These are phyloP conservation scores for Zaprionus lachaisei DNA, from an alignment of 1,140 invertebrate genomes.

Conservation along the genomic window DNA sequence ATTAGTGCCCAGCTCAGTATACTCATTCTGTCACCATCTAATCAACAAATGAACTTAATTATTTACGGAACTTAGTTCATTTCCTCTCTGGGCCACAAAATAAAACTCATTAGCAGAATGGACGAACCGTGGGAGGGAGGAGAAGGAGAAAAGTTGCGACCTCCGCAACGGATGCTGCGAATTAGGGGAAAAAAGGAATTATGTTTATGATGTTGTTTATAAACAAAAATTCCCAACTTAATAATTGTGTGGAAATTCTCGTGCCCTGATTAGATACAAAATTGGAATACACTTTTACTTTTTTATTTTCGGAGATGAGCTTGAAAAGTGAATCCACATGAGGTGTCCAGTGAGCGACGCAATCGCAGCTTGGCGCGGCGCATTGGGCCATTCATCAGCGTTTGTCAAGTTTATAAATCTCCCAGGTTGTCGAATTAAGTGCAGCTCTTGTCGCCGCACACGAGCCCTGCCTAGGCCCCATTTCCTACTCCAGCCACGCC, in stretches of 20 bases:
- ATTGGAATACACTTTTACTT: too few species aligned
- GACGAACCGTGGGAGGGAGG: neutral
- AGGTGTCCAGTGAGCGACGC: neutral
- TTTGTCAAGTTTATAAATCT: slow-evolving; percentile 68
- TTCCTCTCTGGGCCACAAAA: slow-evolving; percentile 28
- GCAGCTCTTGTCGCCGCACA: slow-evolving; percentile 1
- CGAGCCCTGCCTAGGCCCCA: neutral
- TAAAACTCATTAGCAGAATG: slow-evolving; percentile 17
- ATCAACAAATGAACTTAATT: slow-evolving; percentile 31
- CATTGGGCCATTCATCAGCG: slow-evolving; percentile 39
- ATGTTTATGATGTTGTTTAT: slow-evolving; percentile 22
- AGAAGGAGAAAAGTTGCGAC: slow-evolving; percentile 2
- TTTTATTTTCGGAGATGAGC: neutral
- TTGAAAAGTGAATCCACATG: neutral
- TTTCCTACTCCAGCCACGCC: neutral
- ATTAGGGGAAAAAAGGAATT: slow-evolving; percentile 19
- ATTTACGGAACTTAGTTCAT: slow-evolving; percentile 30
- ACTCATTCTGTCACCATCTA: neutral
- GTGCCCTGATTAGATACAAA: neutral
- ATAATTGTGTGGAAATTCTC: neutral
- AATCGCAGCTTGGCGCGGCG: slow-evolving; percentile 12
- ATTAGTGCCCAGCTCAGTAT: neutral
- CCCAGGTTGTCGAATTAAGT: slow-evolving; percentile 67
- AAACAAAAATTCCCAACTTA: slow-evolving; percentile 29
- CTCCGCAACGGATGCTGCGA: slow-evolving; percentile 24